A percentile compares a stretch with the other conserved stretches of the same genome.
phyloP scores from a whole-genome alignment of 2,888 invertebrate species.

The Phymatocera aterrima region DNA sequence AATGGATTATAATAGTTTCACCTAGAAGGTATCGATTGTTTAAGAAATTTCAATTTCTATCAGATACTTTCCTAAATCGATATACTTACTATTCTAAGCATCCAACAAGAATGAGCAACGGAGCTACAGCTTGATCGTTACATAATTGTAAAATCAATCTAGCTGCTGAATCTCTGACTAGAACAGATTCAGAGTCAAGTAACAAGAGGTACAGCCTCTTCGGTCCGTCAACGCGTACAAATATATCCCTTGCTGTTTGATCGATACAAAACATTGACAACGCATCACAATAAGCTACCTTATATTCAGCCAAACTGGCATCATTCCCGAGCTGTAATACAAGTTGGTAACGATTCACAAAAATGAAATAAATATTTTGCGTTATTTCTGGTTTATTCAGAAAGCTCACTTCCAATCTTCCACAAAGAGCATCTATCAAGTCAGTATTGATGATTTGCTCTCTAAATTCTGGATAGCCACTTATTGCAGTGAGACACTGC shows the following conservation, averaged over 20 bases:
- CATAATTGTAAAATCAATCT: conserved; percentile 61
- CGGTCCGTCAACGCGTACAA: conserved; percentile 53
- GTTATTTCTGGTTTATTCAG: too few relatives aligned
- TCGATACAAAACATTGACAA: conserved; percentile 58
- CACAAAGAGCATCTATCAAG: conserved; percentile 58
- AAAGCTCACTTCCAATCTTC: conserved; percentile 59
- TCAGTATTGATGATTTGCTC: conserved; percentile 54
- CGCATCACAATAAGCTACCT: conserved; percentile 61
- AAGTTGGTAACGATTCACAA: background rate
- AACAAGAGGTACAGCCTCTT: conserved; percentile 58
- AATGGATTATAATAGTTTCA: conserved; percentile 18
- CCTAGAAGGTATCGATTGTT: background rate
- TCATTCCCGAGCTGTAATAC: background rate
- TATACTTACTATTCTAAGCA: conserved; percentile 62
- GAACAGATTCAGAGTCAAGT: conserved; percentile 54
- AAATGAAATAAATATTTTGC: background rate
- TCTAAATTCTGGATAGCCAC: conserved; percentile 54
- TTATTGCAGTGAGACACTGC: conserved; percentile 56
- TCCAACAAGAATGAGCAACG: conserved; percentile 59
- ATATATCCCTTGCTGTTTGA: conserved; percentile 53
- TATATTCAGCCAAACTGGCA: conserved; percentile 55
- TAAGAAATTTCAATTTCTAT: background rate
- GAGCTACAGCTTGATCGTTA: conserved; percentile 56
- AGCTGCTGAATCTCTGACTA: conserved; percentile 59
- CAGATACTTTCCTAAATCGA: background rate